These are phyloP conservation scores for Nixonia krombeini DNA, from an alignment of 1,140 invertebrate genomes.

Conservation along the genomic window DNA sequence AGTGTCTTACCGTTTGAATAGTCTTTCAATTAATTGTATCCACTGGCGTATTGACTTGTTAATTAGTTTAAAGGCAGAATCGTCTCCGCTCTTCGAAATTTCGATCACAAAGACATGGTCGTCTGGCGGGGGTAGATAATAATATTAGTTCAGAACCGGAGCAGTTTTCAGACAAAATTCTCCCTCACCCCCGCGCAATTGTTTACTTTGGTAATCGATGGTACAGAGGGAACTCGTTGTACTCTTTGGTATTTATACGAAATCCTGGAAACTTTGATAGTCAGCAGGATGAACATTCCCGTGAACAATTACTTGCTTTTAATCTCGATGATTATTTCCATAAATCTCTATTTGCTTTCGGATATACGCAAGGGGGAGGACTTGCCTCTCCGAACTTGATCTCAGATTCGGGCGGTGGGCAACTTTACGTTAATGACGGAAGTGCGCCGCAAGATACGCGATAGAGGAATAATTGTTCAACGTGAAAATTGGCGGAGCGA, in stretches of 20 bases:
- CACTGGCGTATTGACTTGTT: constrained; percentile 59
- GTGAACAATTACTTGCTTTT: no score
- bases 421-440: constrained; percentile 61
- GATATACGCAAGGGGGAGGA: no score
- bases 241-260: not conserved
- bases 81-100: constrained; percentile 53
- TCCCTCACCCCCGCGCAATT: no score
- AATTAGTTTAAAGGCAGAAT: constrained; percentile 51
- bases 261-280: no score
- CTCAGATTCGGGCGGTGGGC: constrained; percentile 21
- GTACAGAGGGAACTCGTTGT: no score
- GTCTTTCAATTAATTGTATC: constrained; percentile 63
- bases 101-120: constrained; percentile 46
- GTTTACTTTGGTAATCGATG: no score
- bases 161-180: not conserved
- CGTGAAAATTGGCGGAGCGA: constrained; percentile 55
- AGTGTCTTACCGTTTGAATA: constrained; percentile 68
- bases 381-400: constrained; percentile 14
- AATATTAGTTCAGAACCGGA: constrained; percentile 22
- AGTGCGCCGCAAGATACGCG: constrained; percentile 50
- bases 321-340: no score
- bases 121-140: constrained; percentile 32
- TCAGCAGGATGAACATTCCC: no score
- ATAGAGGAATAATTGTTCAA: constrained; percentile 61
- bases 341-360: no score